A percentile compares a stretch with the other conserved stretches of the same genome.
Conservation (phyloP, 2,888 invertebrate genomes). For the Xestia c-nigrum region DNA sequence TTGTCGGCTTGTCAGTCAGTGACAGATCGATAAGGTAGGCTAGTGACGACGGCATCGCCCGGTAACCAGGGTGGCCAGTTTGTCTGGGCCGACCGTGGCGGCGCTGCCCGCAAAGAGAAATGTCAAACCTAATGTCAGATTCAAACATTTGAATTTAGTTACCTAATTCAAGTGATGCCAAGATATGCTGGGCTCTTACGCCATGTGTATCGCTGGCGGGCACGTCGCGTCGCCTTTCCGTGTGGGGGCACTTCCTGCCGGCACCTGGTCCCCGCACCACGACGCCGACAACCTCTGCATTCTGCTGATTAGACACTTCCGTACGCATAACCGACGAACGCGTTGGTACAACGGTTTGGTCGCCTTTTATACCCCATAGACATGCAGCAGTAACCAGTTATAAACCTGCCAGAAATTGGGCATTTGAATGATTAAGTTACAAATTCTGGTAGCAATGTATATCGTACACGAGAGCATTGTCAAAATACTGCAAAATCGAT, state of each 20-base stretch:
- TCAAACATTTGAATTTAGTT: conserved; percentile 36
- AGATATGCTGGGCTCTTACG: conserved; percentile 30
- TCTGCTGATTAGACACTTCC: conserved; percentile 74
- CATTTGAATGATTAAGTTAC: neutral
- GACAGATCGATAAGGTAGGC: conserved; percentile 47
- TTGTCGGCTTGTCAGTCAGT: conserved; percentile 47
- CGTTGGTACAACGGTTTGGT: conserved; percentile 50
- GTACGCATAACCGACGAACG: conserved; percentile 64
- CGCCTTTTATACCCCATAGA: conserved; percentile 23
- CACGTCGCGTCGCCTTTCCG: conserved; percentile 71
- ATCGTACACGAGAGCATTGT: neutral
- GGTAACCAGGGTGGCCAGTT: conserved; percentile 6
- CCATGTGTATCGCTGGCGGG: conserved; percentile 62
- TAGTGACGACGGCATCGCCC: conserved; percentile 20
- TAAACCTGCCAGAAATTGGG: neutral
- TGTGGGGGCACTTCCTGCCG: conserved; percentile 72
- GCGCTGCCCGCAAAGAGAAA: conserved; percentile 10
- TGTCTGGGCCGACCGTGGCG: neutral
- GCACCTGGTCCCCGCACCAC: conserved; percentile 41
- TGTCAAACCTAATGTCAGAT: conserved; percentile 5
- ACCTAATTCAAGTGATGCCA: conserved; percentile 13
- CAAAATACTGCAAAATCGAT: neutral
- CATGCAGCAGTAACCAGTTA: conserved; percentile 5
- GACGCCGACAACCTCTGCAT: conserved; percentile 59
- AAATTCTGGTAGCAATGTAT: neutral